Evolutionary conservation across 35 echinoderm and acorn worm genomes (phyloP), one percentile per base, ranked within the genome.

Genomic region (Stichopus chloronotus): DNA sequence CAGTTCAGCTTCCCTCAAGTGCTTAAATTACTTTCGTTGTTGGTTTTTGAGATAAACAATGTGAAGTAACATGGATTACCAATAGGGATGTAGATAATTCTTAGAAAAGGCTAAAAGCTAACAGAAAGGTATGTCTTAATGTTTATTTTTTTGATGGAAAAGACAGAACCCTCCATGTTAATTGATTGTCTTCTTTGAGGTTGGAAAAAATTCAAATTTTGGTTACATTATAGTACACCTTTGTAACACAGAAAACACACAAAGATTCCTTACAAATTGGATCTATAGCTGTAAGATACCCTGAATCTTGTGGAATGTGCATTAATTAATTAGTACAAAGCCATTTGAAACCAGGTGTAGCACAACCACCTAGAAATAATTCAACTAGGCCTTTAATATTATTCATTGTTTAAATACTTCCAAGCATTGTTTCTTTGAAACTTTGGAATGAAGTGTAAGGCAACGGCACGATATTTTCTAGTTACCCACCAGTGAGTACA

Each of bases 81-180:
- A 71, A 71, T 71, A 71, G n/a, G 65, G 65, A 71, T 71, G 65
- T 1, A 71, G 65, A 71, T 2, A 71, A 71, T 71, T 71, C 65
- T 71, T 71, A 14, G 65, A 71, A 71, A 71, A 71, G 65, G 65
- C 65, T 71, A 71, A 71, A 71, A 71, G 65, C 65, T 71, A 71
- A 71, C 65, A 71, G 65, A 20, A 71, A 71, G 1, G n/a, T 71
- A 71, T 71, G 65, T 71, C n/a, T 71, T 71, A 71, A 71, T 71
- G 65, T 14, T 71, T 71, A 43, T 43, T 43, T 43, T 43, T 43
- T 71, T 71, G 11, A 12, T 71, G 65, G n/a, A 71, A 71, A 71
- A 71, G 65, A 71, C 65, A 71, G 65, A 71, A 71, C 65, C 65
- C 65, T 14, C 11, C 30, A 14, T 71, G 65, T 71, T 71, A 71